Percentiles rank a stretch among this genome's conserved stretches.
These are phyloP conservation scores for Mirounga angustirostris DNA, from an alignment of 2,113 vertebrate genomes.

Conservation along the genomic window DNA sequence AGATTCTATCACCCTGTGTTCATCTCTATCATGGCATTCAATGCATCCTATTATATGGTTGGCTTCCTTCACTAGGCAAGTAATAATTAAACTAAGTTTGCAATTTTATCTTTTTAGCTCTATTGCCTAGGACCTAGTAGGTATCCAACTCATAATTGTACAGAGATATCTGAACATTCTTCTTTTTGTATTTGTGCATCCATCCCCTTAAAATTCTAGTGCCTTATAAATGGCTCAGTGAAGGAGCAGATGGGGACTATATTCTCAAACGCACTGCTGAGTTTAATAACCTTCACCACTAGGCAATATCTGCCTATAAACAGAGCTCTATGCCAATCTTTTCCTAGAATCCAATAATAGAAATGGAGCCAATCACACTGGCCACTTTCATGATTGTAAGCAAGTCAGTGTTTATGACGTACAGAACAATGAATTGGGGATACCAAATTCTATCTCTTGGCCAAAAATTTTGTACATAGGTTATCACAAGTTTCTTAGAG, in stretches of 20 bases:
- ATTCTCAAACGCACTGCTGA: not conserved
- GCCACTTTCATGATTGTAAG: not conserved
- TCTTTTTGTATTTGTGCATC: not conserved
- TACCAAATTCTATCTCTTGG: not conserved
- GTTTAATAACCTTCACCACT: not conserved
- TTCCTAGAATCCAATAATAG: not conserved
- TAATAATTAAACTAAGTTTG: slow-evolving; percentile 25
- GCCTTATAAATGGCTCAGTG: not conserved
- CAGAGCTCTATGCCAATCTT: not conserved
- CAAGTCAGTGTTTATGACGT: not conserved
- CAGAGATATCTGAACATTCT: not conserved
- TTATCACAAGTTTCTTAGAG: not conserved
- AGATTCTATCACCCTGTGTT: not conserved
- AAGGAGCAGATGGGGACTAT: not conserved
- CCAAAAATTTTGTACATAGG: not conserved
- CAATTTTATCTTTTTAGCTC: not conserved
- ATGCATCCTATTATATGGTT: not conserved
- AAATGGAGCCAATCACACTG: not conserved
- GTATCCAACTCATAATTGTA: not conserved
- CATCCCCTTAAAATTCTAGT: not conserved
- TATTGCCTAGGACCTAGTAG: not conserved
- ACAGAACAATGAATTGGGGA: accelerated
- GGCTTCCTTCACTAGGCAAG: not conserved
- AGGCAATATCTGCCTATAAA: not conserved
- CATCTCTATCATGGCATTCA: not conserved